Evolutionary conservation across 2,113 vertebrate species (phyloP).

Genomic region (Caretta caretta): DNA sequence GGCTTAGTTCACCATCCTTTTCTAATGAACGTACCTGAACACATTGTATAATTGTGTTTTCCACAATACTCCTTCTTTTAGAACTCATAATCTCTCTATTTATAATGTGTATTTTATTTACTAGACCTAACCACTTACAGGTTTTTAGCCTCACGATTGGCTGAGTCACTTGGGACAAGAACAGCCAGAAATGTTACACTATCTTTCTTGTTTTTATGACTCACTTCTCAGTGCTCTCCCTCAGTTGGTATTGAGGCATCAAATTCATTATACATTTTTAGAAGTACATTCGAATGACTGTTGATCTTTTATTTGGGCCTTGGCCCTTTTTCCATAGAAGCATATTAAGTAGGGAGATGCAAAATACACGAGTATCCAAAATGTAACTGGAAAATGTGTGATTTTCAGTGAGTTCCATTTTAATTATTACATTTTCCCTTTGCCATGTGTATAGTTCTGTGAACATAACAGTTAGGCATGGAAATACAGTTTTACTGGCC

Average conservation of each 20-base stretch:
- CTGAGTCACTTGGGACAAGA: not conserved
- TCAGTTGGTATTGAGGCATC: not conserved
- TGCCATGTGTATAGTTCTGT: not conserved
- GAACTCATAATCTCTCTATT: not conserved
- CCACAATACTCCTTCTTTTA: not conserved
- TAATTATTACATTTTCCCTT: not conserved
- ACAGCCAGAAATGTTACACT: not conserved
- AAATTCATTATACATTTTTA: not conserved
- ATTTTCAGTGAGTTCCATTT: not conserved
- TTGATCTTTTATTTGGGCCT: not conserved
- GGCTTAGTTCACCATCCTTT: not conserved
- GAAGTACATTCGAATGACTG: not conserved
- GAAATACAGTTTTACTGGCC: not conserved
- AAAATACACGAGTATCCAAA: not conserved
- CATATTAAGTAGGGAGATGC: not conserved
- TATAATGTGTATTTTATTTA: not conserved
- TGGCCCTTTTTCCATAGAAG: not conserved
- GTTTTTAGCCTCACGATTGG: not conserved
- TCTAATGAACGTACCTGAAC: not conserved
- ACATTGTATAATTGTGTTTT: not conserved
- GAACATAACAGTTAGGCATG: not conserved
- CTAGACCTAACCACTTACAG: not conserved
- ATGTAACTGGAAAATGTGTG: not conserved
- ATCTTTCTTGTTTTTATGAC: not conserved
- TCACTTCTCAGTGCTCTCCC: not conserved